Conservation (phyloP, 2,888 invertebrate genomes). For the Mellilla xanthometata region DNA sequence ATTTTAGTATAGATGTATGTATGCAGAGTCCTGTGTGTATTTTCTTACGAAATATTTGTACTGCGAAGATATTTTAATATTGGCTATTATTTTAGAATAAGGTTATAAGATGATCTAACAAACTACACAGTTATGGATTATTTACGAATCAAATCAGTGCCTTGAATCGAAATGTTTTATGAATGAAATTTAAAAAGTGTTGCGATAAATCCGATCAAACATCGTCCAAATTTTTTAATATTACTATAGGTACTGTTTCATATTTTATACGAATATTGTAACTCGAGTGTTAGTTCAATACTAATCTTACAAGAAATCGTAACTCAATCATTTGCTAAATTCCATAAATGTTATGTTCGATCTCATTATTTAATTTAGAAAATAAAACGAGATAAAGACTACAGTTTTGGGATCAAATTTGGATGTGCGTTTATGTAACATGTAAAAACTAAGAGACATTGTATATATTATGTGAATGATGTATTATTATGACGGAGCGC, state of each 20-base stretch:
- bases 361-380: slow-evolving; percentile 83
- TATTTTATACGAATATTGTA: slow-evolving; percentile 40
- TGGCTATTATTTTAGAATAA: slow-evolving; percentile 78
- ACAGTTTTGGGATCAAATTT: slow-evolving; percentile 82
- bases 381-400: slow-evolving; percentile 81
- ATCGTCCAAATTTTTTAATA: slow-evolving; percentile 54
- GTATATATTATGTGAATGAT: slow-evolving; percentile 79
- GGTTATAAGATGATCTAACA: slow-evolving; percentile 66
- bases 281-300: slow-evolving; percentile 28
- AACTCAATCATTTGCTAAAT: slow-evolving; percentile 59
- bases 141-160: slow-evolving; percentile 75
- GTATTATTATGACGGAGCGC: slow-evolving; percentile 67
- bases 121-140: slow-evolving; percentile 70
- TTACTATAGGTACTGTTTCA: slow-evolving; percentile 40
- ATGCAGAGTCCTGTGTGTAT: slow-evolving; percentile 78
- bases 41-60: slow-evolving; percentile 78
- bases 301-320: background rate
- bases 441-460: slow-evolving; percentile 72
- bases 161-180: slow-evolving; percentile 69
- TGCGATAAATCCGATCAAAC: slow-evolving; percentile 42
- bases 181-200: slow-evolving; percentile 48
- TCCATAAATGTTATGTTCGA: slow-evolving; percentile 77
- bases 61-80: slow-evolving; percentile 75
- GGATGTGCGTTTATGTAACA: slow-evolving; percentile 79
- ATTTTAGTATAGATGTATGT: slow-evolving; percentile 77